Conservation (phyloP, 2,797 vertebrate species). For the Danio choprae region DNA sequence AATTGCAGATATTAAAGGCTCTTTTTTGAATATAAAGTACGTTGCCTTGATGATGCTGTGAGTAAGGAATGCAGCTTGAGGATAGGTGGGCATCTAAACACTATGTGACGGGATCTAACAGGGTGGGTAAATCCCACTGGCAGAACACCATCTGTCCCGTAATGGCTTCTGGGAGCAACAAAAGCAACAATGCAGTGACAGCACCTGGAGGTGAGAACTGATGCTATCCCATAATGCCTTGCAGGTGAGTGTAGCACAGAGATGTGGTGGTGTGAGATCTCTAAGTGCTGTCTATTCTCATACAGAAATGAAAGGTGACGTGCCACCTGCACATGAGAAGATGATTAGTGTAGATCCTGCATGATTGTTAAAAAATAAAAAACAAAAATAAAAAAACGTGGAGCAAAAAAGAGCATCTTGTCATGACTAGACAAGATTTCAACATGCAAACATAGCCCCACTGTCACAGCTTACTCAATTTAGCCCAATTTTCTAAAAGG, state of each 20-base stretch:
- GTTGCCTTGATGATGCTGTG: conserved; percentile 1
- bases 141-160: conserved; percentile 68
- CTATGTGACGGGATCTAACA: conserved; percentile 60
- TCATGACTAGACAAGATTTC: background rate
- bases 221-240: conserved; percentile 34
- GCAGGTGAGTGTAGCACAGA: background rate
- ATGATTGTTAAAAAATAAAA: too few species aligned
- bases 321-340: background rate
- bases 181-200: conserved; percentile 53
- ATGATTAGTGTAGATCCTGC: background rate
- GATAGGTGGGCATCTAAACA: conserved; percentile 2
- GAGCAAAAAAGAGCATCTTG: conserved; percentile 2
- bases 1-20: background rate
- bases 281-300: conserved; percentile 61
- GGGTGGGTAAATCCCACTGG: conserved; percentile 59
- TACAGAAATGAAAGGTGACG: conserved; percentile 19
- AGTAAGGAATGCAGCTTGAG: background rate
- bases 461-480: background rate
- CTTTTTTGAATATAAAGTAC: background rate
- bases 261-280: conserved; percentile 45
- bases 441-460: conserved; percentile 13
- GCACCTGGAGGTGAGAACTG: conserved; percentile 67
- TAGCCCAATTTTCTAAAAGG: background rate
- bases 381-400: background rate
- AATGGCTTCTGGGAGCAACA: conserved; percentile 64